These are phyloP conservation scores for Malurus alboscapulatus DNA, from an alignment of 2,113 vertebrate species.

Conservation along the genomic window DNA sequence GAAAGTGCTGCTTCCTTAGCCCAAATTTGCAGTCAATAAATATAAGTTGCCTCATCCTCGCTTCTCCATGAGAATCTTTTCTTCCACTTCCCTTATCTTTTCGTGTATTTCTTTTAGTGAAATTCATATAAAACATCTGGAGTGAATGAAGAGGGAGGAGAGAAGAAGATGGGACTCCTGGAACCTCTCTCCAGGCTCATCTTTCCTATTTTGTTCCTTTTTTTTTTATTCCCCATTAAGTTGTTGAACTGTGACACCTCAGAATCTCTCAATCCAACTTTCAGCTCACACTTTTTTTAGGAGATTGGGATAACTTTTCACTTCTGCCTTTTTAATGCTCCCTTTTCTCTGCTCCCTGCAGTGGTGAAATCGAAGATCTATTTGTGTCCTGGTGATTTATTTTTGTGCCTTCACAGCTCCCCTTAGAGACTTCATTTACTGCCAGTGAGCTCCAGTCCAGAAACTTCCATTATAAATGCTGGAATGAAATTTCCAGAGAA, in stretches of 20 bases:
- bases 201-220: background rate
- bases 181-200: background rate
- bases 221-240: background rate
- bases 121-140: background rate
- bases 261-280: background rate
- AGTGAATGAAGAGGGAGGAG: background rate
- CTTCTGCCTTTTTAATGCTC: background rate
- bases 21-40: background rate
- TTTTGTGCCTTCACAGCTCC: background rate
- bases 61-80: background rate
- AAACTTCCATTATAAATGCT: background rate
- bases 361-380: background rate
- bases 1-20: background rate
- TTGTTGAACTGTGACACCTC: background rate
- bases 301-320: background rate
- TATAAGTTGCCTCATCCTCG: background rate
- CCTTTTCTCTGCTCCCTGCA: background rate
- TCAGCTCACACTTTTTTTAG: background rate
- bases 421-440: background rate
- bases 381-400: background rate
- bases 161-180: background rate
- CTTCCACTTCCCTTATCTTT: background rate
- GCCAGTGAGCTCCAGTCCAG: background rate
- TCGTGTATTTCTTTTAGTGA: background rate
- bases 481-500: background rate